These are phyloP conservation scores for Oikopleura vanhoeffeni DNA, from an alignment of 23 tunicate species.

Conservation along the genomic window DNA sequence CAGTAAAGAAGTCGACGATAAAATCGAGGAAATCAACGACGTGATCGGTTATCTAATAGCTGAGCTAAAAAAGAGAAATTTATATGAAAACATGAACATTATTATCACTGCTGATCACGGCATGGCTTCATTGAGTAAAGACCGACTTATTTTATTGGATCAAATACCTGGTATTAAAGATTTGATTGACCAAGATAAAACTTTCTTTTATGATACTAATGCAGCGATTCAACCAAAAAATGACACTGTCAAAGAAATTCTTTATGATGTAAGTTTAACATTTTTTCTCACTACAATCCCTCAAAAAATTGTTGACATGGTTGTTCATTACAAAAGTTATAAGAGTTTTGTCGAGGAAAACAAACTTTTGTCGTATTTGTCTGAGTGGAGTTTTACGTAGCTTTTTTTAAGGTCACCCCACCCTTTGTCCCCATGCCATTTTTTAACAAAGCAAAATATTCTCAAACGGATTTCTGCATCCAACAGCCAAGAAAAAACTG, in stretches of 20 bases:
- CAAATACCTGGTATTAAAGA: conserved; percentile 21
- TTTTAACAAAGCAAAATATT: no score
- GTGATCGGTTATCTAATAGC: neutral
- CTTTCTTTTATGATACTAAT: conserved; percentile 33
- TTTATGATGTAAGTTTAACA: conserved; percentile 2
- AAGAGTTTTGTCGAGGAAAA: no score
- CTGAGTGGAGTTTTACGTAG: no score
- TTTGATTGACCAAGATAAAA: conserved; percentile 15
- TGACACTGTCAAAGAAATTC: conserved; percentile 17
- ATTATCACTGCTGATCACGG: conserved; percentile 12
- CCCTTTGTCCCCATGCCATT: no score
- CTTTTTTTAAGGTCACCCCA: no score
- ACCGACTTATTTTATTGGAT: neutral
- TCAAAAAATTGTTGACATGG: no score
- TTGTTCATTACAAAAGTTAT: no score
- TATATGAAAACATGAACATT: neutral
- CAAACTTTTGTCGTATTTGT: no score
- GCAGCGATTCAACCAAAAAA: conserved; percentile 61
- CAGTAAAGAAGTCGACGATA: neutral
- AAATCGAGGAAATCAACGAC: neutral
- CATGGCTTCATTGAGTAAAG: neutral
- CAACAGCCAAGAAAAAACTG: no score
- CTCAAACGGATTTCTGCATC: no score
- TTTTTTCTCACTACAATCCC: no score
- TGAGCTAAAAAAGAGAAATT: neutral